These are phyloP conservation scores for Limnothrissa miodon DNA, from an alignment of 2,113 vertebrate species.

Conservation along the genomic window DNA sequence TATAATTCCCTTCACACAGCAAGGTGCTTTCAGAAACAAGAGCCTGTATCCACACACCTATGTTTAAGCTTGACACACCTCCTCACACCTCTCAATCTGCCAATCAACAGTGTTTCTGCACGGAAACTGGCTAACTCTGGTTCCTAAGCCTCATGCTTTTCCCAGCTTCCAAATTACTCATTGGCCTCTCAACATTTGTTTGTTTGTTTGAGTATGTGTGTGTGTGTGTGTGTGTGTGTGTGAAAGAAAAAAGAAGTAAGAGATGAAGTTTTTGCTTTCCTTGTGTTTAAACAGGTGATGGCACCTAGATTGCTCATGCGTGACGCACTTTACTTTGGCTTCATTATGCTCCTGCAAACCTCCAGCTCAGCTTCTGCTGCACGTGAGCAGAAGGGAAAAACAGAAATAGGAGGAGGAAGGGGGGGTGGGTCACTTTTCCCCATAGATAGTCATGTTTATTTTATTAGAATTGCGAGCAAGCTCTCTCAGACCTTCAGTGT, in stretches of 20 bases:
- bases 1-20: neutral
- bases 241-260: neutral
- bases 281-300: constrained; percentile 15
- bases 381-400: constrained; percentile 18
- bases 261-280: neutral
- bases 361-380: neutral
- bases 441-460: constrained; percentile 39
- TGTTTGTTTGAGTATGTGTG: constrained; percentile 13
- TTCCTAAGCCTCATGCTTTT: no score
- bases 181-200: no score
- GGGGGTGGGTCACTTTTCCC: constrained; percentile 5
- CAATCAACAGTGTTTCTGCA: neutral
- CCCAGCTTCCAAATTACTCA: no score
- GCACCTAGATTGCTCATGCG: constrained; percentile 22
- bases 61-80: no score
- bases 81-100: neutral
- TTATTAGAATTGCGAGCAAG: constrained; percentile 13
- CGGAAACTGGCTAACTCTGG: no score
- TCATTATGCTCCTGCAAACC: neutral
- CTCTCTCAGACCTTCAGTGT: constrained; percentile 16
- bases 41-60: no score
- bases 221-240: constrained; percentile 5
- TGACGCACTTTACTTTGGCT: constrained; percentile 25
- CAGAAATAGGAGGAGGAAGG: constrained; percentile 1
- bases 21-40: no score